Base-by-base conservation (phyloP, 2,113 vertebrate species). In the Scomber scombrus region DNA sequence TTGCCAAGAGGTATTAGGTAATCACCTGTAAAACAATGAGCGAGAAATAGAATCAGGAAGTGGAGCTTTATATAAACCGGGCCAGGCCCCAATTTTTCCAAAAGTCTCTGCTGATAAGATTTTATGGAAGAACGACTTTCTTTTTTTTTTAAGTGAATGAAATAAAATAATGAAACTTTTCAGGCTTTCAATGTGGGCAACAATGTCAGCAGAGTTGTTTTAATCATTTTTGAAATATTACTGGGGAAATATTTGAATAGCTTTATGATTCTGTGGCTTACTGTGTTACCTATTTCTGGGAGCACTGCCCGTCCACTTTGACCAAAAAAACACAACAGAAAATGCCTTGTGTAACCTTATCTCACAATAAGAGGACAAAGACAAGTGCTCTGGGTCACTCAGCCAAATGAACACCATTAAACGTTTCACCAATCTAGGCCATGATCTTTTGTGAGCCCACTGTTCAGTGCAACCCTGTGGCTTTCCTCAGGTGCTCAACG, bases 401-500 rank as follows among this genome's bases (percentile, higher is more conserved):
- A 77, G 80, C 82, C 85, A 89, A 76, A 69, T 21, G 75, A 82
- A 72, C 90, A 82, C 51, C 81, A 71, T 86, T 71, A 70, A 84
- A 74, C 12, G 2, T 78, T 72, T 72, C 18, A 3, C 14, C 31
- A 85, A 70, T 26, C 43, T 84, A 51, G 74, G 78, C 55, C 40
- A 68, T 13, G 18, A 51, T n/a, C 84, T 78, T 86, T 89, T 80
- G 83, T 69, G 76, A 81, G 72, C 51, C 68, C 63, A 63, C 61
- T 82, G 75, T 84, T 84, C 67, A 52, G 70, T 51, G 75, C 78
- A 82, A 50, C 80, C 82, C 88, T 89, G 90, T 67, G 92, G 91
- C 87, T 89, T 93, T 88, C 80, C 90, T 91, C 83, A 87, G 89
- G 90, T 92, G 90, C 90, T 91, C 88, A 83, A 69, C 74, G 75